These are phyloP conservation scores for Notothenia coriiceps DNA, from an alignment of 2,113 vertebrate species.

Conservation along the genomic window DNA sequence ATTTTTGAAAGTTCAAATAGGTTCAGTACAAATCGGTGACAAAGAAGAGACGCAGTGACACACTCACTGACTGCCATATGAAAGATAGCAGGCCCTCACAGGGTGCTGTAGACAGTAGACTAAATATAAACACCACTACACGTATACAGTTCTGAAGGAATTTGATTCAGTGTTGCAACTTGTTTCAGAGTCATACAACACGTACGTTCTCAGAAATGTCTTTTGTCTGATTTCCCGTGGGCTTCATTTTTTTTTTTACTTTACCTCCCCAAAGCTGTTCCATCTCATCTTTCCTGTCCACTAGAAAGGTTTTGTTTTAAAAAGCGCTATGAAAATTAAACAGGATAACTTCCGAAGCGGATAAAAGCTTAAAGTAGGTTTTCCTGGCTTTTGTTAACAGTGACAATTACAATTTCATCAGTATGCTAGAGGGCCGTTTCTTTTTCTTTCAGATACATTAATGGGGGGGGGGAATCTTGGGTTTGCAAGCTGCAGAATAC, in stretches of 20 bases:
- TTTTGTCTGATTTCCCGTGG: background rate
- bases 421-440: conserved; percentile 48
- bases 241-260: background rate
- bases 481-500: conserved; percentile 29
- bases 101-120: conserved; percentile 36
- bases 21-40: background rate
- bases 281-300: background rate
- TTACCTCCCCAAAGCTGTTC: background rate
- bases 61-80: background rate
- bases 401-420: conserved; percentile 56
- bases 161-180: conserved; percentile 11
- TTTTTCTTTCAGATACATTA: conserved; percentile 34
- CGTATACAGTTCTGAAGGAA: conserved; percentile 12
- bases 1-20: too few relatives aligned
- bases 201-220: background rate
- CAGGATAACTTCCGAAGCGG: conserved; percentile 31
- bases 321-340: conserved; percentile 20
- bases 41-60: background rate
- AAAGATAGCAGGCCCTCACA: conserved; percentile 27
- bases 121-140: conserved; percentile 39
- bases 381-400: conserved; percentile 46
- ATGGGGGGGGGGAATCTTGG: background rate
- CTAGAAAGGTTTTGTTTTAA: conserved; percentile 13
- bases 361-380: conserved; percentile 38
- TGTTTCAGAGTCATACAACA: background rate